These are phyloP conservation scores for Pomatorhinus ruficollis DNA, from an alignment of 2,113 vertebrate species.

Conservation along the genomic window DNA sequence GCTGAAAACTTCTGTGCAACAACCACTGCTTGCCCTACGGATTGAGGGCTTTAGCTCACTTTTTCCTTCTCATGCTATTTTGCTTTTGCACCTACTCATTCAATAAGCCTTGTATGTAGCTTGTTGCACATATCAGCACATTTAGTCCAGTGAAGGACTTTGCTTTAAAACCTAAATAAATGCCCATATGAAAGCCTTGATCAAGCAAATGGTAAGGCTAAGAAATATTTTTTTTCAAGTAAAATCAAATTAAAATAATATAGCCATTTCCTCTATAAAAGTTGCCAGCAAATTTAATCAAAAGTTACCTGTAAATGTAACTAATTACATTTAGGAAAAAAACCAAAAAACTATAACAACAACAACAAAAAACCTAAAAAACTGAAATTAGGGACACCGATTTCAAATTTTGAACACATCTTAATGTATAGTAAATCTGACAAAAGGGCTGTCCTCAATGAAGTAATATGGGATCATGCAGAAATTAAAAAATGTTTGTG, in stretches of 20 bases:
- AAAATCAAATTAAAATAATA: not conserved
- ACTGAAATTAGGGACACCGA: not conserved
- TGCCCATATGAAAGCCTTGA: not conserved
- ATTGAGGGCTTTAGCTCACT: not conserved
- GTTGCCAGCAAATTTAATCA: not conserved
- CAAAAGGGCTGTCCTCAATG: not conserved
- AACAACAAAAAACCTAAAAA: not conserved
- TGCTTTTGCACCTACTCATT: not conserved
- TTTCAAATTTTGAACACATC: not conserved
- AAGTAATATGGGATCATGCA: not conserved
- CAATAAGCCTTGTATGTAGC: not conserved
- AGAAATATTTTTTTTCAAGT: not conserved
- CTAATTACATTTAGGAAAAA: accelerated
- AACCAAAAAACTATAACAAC: not conserved
- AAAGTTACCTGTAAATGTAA: not conserved
- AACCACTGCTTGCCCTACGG: not conserved
- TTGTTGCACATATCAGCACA: not conserved
- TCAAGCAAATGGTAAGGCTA: not conserved
- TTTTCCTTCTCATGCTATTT: not conserved
- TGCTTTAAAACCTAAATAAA: not conserved
- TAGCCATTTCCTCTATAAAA: not conserved
- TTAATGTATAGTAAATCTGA: not conserved
- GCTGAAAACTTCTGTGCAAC: not conserved
- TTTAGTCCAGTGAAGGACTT: not conserved
- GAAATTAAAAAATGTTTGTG: not conserved